These are phyloP conservation scores for Masticophis lateralis DNA, from an alignment of 2,797 vertebrate genomes.

Conservation along the genomic window DNA sequence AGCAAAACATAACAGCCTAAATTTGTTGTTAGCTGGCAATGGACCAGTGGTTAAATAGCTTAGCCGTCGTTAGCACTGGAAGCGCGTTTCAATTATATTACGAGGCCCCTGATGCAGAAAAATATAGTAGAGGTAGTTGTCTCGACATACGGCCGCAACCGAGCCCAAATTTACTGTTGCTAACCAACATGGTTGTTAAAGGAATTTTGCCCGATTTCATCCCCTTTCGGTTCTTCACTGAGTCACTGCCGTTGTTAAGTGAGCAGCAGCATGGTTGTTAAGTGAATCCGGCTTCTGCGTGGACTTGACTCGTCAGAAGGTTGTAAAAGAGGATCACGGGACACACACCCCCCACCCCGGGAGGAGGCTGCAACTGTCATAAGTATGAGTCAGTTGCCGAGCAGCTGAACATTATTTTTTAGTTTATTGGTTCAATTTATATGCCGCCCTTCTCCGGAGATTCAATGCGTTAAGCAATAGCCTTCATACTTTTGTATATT, in stretches of 20 bases:
- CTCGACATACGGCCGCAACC: too few species aligned
- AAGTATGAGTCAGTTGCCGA: too few species aligned
- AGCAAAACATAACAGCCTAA: background rate
- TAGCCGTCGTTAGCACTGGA: background rate
- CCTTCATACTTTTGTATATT: too few species aligned
- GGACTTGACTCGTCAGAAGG: background rate
- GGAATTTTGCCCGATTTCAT: too few species aligned
- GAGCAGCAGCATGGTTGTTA: background rate
- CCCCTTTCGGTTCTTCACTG: too few species aligned
- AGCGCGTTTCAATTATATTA: background rate
- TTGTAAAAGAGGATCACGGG: background rate
- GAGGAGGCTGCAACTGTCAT: too few species aligned
- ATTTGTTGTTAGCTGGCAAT: background rate
- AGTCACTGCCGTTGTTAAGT: background rate
- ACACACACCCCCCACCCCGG: fast-evolving
- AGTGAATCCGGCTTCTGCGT: background rate
- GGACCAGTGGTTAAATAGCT: background rate
- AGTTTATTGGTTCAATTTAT: too few species aligned
- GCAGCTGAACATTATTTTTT: too few species aligned
- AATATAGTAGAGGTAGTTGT: background rate
- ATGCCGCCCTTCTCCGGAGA: too few species aligned
- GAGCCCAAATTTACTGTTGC: too few species aligned
- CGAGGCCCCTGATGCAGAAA: background rate
- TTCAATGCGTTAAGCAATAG: too few species aligned
- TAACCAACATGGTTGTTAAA: too few species aligned